Evolutionary conservation across 2,888 invertebrate genomes (phyloP).

Genomic region (Zhengitettix transpicula): DNA sequence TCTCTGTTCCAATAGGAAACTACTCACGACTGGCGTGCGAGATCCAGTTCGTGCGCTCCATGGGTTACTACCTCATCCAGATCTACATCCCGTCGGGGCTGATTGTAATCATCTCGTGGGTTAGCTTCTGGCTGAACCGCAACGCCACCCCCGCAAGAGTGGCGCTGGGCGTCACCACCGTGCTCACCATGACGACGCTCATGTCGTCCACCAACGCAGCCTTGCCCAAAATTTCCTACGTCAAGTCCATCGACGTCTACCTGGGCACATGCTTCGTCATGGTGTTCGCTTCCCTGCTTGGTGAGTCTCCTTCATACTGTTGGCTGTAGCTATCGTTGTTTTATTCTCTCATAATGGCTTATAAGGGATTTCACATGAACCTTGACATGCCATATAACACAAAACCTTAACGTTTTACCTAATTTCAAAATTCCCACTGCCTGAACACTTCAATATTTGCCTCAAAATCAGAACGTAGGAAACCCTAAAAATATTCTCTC

Average conservation of each 20-base stretch:
- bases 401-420: too few species aligned
- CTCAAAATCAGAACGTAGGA: too few species aligned
- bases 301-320: constrained; percentile 35
- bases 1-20: constrained; percentile 49
- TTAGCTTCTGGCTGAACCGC: constrained; percentile 90
- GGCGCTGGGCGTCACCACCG: constrained; percentile 85
- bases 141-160: constrained; percentile 90
- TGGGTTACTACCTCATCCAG: constrained; percentile 97
- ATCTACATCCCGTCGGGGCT: constrained; percentile 95
- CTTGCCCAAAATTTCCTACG: constrained; percentile 94
- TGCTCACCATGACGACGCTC: constrained; percentile 93
- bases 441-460: too few species aligned
- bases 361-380: too few species aligned
- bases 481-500: too few species aligned
- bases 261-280: constrained; percentile 96
- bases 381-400: too few species aligned
- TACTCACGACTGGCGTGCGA: constrained; percentile 91
- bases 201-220: constrained; percentile 94
- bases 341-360: too few species aligned
- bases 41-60: constrained; percentile 91
- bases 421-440: too few species aligned
- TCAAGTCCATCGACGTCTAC: constrained; percentile 95
- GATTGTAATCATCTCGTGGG: constrained; percentile 95
- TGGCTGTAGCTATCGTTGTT: too few species aligned
- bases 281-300: constrained; percentile 94